Percentiles rank a stretch among this genome's conserved stretches.
These are phyloP conservation scores for Nothobranchius furzeri DNA, from an alignment of 2,113 vertebrate genomes.

Conservation along the genomic window DNA sequence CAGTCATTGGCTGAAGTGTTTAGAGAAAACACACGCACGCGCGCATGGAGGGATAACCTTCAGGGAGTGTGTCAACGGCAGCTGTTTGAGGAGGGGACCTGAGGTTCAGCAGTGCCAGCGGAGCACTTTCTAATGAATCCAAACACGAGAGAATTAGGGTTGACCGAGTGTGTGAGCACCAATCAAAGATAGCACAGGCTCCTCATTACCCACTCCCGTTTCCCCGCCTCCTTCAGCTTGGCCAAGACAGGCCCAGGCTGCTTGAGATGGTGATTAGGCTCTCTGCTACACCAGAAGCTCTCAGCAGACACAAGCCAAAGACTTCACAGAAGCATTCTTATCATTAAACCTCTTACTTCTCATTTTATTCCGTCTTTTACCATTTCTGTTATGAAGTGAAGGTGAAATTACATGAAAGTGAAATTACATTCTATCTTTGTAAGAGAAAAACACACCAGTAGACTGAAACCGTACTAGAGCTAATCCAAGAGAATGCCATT, in stretches of 20 bases:
- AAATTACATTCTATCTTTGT: too few species aligned
- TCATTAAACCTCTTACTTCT: conserved; percentile 3
- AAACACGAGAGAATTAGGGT: conserved; percentile 32
- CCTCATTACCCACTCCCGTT: conserved; percentile 52
- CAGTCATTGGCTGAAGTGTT: conserved; percentile 39
- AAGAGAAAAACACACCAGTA: too few species aligned
- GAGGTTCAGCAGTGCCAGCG: conserved; percentile 2
- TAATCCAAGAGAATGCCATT: background rate
- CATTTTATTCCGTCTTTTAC: background rate
- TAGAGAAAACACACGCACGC: background rate
- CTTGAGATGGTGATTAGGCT: conserved; percentile 36
- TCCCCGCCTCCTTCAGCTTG: conserved; percentile 21
- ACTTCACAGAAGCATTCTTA: conserved; percentile 2
- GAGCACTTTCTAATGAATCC: conserved; percentile 53
- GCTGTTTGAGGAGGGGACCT: conserved; percentile 40
- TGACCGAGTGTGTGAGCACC: conserved; percentile 44
- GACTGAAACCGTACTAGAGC: background rate
- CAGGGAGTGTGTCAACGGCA: conserved; percentile 22
- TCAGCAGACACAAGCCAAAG: conserved; percentile 7
- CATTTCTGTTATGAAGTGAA: too few species aligned
- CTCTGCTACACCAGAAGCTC: conserved; percentile 30
- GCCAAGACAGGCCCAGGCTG: conserved; percentile 26
- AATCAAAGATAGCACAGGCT: conserved; percentile 57
- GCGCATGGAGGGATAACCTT: background rate
- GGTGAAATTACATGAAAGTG: background rate